A percentile compares a stretch with the other conserved stretches of the same genome.
Evolutionary conservation across 2,797 vertebrate species (phyloP).

Genomic region (Gambelia wislizenii): DNA sequence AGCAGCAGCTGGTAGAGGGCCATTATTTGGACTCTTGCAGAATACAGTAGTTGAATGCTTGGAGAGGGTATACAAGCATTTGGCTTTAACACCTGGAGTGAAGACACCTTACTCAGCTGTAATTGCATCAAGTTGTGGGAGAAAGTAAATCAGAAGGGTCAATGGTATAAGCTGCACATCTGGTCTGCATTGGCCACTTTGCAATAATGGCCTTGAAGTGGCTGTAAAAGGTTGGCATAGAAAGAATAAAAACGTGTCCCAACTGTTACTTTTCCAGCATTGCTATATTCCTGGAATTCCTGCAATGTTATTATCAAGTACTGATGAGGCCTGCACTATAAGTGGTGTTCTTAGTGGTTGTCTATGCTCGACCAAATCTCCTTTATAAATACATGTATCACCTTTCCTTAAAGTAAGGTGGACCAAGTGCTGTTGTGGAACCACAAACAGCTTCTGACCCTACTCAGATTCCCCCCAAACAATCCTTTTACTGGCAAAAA

Average conservation of each 20-base stretch:
- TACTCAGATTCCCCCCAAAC: too few species aligned
- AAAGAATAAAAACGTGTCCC: background rate
- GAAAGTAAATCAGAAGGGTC: too few species aligned
- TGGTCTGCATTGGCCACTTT: background rate
- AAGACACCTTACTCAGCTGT: too few species aligned
- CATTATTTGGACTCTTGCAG: background rate
- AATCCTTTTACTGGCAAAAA: too few species aligned
- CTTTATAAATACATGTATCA: background rate
- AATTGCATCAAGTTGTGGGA: background rate
- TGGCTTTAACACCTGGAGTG: background rate
- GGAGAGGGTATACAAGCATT: background rate
- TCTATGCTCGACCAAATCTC: background rate
- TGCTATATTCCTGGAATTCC: background rate
- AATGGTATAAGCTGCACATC: background rate
- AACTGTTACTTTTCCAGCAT: background rate
- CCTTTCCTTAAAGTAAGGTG: constrained; percentile 11
- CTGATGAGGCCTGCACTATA: background rate
- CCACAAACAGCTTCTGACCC: too few species aligned
- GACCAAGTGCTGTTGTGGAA: too few species aligned
- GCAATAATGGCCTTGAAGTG: background rate
- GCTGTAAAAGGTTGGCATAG: background rate
- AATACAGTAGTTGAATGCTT: background rate
- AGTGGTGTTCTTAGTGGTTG: background rate
- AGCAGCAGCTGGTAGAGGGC: background rate
- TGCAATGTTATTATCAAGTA: background rate